Conservation (phyloP, 2,888 invertebrate species). For the Polymixis flavicincta region DNA sequence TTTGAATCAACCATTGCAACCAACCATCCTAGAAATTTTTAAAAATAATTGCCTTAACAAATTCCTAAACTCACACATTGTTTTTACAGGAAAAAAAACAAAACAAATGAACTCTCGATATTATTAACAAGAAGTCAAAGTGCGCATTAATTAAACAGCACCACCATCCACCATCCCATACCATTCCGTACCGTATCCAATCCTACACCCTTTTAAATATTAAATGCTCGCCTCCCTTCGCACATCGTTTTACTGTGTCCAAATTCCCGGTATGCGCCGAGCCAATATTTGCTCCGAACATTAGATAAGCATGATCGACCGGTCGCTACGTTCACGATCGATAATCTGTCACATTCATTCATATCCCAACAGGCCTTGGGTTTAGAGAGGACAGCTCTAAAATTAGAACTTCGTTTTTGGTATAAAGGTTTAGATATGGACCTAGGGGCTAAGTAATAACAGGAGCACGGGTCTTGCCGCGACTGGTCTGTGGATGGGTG, state of each 20-base stretch:
- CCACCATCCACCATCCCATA: constrained; percentile 18
- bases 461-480: too few relatives aligned
- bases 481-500: too few relatives aligned
- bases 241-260: constrained; percentile 66
- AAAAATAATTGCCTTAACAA: too few relatives aligned
- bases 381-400: constrained; percentile 43
- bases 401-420: constrained; percentile 28
- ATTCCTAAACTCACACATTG: background rate
- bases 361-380: constrained; percentile 44
- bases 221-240: constrained; percentile 51
- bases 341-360: constrained; percentile 61
- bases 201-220: constrained; percentile 67
- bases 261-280: constrained; percentile 77
- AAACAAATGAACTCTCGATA: constrained; percentile 35
- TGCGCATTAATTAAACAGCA: constrained; percentile 52
- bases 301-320: constrained; percentile 78
- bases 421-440: constrained; percentile 31
- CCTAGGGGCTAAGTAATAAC: too few relatives aligned
- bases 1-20: background rate
- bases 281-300: constrained; percentile 79
- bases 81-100: constrained; percentile 3
- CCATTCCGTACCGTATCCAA: constrained; percentile 44
- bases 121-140: constrained; percentile 37
- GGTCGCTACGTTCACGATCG: constrained; percentile 70
- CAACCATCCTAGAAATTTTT: too few relatives aligned